Evolutionary conservation across 2,797 vertebrate species (phyloP), one percentile per base, ranked within the genome.

Genomic region (Gambelia wislizenii): DNA sequence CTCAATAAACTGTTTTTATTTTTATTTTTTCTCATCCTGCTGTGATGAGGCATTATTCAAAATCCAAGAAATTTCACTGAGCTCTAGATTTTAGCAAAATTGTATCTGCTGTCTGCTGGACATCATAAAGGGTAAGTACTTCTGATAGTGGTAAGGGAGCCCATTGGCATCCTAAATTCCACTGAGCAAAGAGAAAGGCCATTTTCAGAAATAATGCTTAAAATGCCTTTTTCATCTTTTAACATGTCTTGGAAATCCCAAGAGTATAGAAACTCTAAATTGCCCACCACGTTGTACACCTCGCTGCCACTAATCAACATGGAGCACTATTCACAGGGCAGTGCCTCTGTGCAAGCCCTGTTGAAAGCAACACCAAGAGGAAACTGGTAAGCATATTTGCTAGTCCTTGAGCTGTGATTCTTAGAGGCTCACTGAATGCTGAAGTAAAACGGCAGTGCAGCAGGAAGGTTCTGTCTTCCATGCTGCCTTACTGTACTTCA

Each of bases 121-220:
- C 49, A 86, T 36, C 22, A 44, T 69, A 30, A 75, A n/a, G 27
- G 69, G 81, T 39, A 36, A 44, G 27, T 36, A 13, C 0, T 0
- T 1, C 56, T 30, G 52, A 18, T 86, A 74, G 83, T 54, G 2
- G 0, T 52, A 36, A 52, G 16, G 3, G 2, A 67, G 74, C 44
- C 78, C 83, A 89, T 61, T 0, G 76, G 6, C 30, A 6, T 54
- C 1, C n/a, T 30, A 12, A 39, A 64, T 54, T 33, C 14, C 33
- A 33, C 8, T 56, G 22, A 30, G 39, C 75, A 77, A 6, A 30
- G 25, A 61, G 54, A 61, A 54, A 74, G 13, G 2, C 9, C 2
- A 76, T 18, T 59, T 52, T 59, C 18, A 47, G 72, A 75, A 59
- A 33, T 44, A 10, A 61, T 47, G 42, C 30, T 6, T 20, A 61